Percentiles rank a stretch among this genome's conserved stretches.
Conservation (phyloP, 2,797 vertebrate genomes). For the Carcharodon carcharias region DNA sequence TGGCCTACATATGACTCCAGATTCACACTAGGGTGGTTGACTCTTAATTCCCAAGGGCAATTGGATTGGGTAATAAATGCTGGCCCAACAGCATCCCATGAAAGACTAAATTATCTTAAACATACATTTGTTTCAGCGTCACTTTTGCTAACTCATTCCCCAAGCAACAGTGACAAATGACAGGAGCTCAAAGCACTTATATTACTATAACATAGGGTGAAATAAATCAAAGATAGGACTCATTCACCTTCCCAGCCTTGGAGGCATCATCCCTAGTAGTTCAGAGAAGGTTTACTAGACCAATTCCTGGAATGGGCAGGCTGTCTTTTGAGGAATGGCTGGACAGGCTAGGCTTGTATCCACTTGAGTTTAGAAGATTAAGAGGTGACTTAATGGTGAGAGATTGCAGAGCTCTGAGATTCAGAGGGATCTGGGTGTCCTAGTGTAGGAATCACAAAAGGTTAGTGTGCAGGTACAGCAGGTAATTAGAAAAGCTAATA, state of each 20-base stretch:
- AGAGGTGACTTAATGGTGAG: too few species aligned
- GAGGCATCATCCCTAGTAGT: background rate
- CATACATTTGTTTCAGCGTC: background rate
- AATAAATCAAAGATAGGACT: background rate
- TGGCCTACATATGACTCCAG: background rate
- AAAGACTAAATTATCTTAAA: background rate
- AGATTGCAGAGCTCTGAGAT: too few species aligned
- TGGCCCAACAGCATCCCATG: background rate
- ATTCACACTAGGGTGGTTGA: background rate
- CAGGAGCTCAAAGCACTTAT: background rate
- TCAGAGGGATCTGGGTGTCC: too few species aligned
- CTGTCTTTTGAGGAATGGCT: too few species aligned
- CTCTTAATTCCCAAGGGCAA: background rate
- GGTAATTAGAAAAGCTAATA: too few species aligned
- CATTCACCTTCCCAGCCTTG: background rate
- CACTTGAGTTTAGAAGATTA: too few species aligned
- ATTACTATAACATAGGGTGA: background rate
- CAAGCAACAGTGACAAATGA: background rate
- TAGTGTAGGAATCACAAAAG: too few species aligned
- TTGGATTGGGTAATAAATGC: background rate
- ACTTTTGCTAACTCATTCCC: background rate
- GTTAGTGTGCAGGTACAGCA: too few species aligned
- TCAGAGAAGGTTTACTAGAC: too few species aligned
- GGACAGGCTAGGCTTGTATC: too few species aligned
- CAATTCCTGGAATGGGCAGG: too few species aligned